Percentiles rank a stretch among this genome's conserved stretches.
Conservation (phyloP, 2,113 vertebrate genomes). For the Cygnus atratus region DNA sequence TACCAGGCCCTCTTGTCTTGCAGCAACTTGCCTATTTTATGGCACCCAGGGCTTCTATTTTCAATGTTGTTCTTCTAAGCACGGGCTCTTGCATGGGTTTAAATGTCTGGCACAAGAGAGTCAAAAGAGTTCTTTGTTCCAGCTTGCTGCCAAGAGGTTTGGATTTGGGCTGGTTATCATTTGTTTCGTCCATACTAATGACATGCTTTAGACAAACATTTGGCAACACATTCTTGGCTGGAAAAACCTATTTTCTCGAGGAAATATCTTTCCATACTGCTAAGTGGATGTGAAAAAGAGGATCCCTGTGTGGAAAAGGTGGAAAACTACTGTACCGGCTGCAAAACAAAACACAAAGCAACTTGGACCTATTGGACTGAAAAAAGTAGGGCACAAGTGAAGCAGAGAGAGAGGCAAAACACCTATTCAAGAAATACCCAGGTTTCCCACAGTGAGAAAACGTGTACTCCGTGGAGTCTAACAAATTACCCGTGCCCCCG, state of each 20-base stretch:
- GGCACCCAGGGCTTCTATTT: neutral
- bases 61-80: neutral
- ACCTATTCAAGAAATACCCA: neutral
- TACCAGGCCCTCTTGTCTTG: neutral
- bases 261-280: neutral
- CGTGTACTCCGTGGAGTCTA: neutral
- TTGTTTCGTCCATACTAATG: neutral
- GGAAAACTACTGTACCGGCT: neutral
- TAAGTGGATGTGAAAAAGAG: neutral
- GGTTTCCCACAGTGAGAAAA: neutral
- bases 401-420: neutral
- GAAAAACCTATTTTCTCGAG: neutral
- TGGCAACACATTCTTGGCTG: neutral
- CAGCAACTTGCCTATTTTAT: neutral
- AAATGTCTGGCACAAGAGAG: neutral
- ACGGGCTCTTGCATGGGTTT: neutral
- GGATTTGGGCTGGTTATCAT: neutral
- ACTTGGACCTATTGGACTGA: neutral
- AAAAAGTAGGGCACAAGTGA: neutral
- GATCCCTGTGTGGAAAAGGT: neutral
- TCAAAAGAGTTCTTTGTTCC: neutral
- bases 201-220: conserved; percentile 13
- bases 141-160: conserved; percentile 23
- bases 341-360: neutral
- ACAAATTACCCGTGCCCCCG: neutral